Evolutionary conservation across 2,888 invertebrate species (phyloP).

Genomic region (Caenorhabditis sp.): DNA sequence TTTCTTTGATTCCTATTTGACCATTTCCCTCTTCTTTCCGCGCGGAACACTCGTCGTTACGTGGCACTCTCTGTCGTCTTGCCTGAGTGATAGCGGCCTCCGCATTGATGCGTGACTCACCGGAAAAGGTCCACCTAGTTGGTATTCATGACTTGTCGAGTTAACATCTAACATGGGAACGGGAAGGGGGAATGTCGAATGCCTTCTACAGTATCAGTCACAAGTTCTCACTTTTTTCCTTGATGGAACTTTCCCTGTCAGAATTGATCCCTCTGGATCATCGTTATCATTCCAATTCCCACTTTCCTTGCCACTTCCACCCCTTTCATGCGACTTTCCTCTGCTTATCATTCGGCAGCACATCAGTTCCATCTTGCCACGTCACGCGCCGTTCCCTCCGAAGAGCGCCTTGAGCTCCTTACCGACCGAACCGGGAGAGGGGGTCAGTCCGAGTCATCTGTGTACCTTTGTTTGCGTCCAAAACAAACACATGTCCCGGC

Average conservation of each 20-base stretch:
- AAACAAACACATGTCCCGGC: conserved; percentile 56
- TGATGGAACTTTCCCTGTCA: no score
- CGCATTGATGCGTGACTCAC: conserved; percentile 47
- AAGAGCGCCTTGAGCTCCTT: conserved; percentile 17
- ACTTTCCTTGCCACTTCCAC: not conserved
- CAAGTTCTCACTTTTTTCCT: no score
- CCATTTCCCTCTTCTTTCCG: not conserved
- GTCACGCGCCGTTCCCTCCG: not conserved
- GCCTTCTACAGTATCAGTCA: no score
- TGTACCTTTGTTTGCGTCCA: conserved; percentile 58
- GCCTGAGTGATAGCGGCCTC: conserved; percentile 27
- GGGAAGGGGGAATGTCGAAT: no score
- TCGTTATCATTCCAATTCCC: no score
- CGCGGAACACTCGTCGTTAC: conserved; percentile 30
- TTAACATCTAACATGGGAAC: conserved; percentile 27
- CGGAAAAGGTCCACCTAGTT: conserved; percentile 23
- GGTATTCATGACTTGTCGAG: conserved; percentile 44
- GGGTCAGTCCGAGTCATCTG: conserved; percentile 42
- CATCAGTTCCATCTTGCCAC: conserved; percentile 10
- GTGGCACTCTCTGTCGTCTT: conserved; percentile 25
- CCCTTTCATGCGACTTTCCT: no score
- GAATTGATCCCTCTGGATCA: no score
- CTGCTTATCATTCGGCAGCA: not conserved
- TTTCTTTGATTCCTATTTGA: conserved; percentile 1
- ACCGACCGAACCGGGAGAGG: not conserved